A percentile compares a stretch with the other conserved stretches of the same genome.
These are phyloP conservation scores for Leptodactylus fallax DNA, from an alignment of 2,797 vertebrate species.

Conservation along the genomic window DNA sequence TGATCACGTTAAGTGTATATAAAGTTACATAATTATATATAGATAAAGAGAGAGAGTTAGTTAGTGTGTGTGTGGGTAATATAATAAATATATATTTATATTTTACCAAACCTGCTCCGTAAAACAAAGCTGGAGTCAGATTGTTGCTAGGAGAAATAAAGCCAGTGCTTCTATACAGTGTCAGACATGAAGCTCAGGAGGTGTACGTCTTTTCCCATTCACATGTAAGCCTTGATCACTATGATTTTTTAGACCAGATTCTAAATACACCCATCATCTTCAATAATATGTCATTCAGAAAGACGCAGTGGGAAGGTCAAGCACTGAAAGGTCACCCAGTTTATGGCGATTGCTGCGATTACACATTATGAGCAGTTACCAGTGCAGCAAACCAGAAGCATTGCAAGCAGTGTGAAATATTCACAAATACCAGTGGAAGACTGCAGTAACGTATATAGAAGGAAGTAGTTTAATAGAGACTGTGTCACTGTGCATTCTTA, in stretches of 20 bases:
- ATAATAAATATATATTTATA: no score
- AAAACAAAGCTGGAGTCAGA: no score
- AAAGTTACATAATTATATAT: no score
- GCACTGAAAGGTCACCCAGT: neutral
- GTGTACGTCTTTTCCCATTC: neutral
- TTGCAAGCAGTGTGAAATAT: neutral
- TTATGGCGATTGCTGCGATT: neutral
- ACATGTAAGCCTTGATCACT: neutral
- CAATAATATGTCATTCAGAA: neutral
- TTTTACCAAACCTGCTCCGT: no score
- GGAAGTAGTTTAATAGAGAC: neutral
- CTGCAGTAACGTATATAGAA: neutral
- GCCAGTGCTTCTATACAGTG: no score
- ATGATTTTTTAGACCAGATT: neutral
- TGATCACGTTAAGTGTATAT: no score
- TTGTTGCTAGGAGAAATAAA: no score
- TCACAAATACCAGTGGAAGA: neutral
- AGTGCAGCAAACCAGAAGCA: neutral
- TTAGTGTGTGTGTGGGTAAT: no score
- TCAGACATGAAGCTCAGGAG: no score
- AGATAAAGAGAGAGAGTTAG: no score
- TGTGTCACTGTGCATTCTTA: neutral
- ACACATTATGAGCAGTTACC: no score
- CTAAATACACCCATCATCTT: neutral
- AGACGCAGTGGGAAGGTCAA: neutral